Conservation (phyloP, 2,113 vertebrate genomes). For the Pardalotus punctatus region DNA sequence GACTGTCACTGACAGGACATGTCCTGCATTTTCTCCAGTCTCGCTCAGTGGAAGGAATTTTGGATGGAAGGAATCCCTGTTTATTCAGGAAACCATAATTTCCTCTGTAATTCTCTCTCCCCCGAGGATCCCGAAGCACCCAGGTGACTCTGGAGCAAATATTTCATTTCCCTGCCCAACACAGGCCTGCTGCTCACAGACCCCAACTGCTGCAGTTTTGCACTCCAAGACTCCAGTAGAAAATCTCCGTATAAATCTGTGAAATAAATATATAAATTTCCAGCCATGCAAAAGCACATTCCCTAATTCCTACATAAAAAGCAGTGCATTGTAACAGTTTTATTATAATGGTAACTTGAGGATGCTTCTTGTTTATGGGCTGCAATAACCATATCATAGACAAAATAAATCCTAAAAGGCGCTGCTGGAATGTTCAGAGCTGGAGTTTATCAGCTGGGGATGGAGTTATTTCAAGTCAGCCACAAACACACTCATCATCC, state of each 20-base stretch:
- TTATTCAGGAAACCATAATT: not conserved
- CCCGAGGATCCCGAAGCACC: not conserved
- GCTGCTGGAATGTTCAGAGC: not conserved
- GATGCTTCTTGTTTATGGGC: constrained; percentile 68
- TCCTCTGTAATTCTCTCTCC: not conserved
- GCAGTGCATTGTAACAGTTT: constrained; percentile 51
- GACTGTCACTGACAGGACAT: not conserved
- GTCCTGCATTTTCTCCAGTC: not conserved
- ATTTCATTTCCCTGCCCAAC: not conserved
- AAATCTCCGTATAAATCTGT: not conserved
- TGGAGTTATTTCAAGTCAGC: constrained; percentile 11
- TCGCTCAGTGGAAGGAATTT: not conserved
- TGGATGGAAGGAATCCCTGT: not conserved
- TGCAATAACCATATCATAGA: constrained; percentile 55
- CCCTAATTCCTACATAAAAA: constrained; percentile 40
- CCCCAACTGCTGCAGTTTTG: fast-evolving
- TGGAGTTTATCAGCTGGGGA: constrained; percentile 29
- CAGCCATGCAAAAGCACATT: constrained; percentile 11
- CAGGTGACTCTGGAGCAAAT: not conserved
- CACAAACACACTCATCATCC: not conserved
- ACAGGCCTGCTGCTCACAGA: not conserved
- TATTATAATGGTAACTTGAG: constrained; percentile 62
- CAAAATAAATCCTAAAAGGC: constrained; percentile 52
- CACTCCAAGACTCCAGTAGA: not conserved
- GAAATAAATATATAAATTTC: not conserved